A percentile compares a stretch with the other conserved stretches of the same genome.
phyloP scores from a whole-genome alignment of 2,113 vertebrate species.

The zebrafish (Danio rerio) region GRCz12tu NC_133187.1:45263001-45263500 shows the following conservation, averaged over 20 bases:
- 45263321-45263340: constrained; percentile 64
- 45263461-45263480: no score
- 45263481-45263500: no score
- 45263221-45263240: constrained; percentile 69
- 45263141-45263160: constrained; percentile 57
- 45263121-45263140: constrained; percentile 51
- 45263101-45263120: constrained; percentile 53
- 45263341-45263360: constrained; percentile 61
- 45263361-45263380: constrained; percentile 57
- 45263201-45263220: constrained; percentile 60
- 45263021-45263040: not conserved
- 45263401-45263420: not conserved
- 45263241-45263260: constrained; percentile 64
- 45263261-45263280: constrained; percentile 68
- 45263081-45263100: constrained; percentile 19
- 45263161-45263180: constrained; percentile 68
- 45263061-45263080: constrained; percentile 12
- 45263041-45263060: constrained; percentile 6
- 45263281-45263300: constrained; percentile 68
- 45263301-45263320: constrained; percentile 67
- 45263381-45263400: constrained; percentile 58
- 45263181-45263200: constrained; percentile 64
- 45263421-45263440: not conserved
- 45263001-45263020: not conserved
- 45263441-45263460: no score